Base-by-base conservation (phyloP, 2,113 vertebrate species). In the Brachirus orientalis region DNA sequence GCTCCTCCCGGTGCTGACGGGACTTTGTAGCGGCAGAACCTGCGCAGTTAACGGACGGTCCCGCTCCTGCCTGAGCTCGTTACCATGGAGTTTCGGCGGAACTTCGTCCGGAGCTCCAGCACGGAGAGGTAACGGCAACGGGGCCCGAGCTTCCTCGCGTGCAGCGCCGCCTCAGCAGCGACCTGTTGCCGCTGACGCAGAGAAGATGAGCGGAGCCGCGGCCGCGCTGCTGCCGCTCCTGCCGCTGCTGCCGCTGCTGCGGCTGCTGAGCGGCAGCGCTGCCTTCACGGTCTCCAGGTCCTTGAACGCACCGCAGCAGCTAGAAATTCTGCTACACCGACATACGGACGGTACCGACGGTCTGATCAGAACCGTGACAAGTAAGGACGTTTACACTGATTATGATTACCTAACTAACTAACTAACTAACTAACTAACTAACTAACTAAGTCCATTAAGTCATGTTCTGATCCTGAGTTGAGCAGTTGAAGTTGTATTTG, bases 141-240 rank as follows among this genome's bases (percentile, higher is more conserved):
- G 57, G 28, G 22, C 57, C 64, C 18, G 72, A 36, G 22, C 16
- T 17, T 36, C 74, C 40, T 55, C 45, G 18, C 3, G 9, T 35
- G 6, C 28, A 54, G 14, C 43, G 18, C 12, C 59, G 20, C 0
- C 40, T 1, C 1, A 16, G 58, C 56, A 37, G 63, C 66, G 1
- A 85, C 79, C 83, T 72, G 83, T 79, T 75, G 80, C 84, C 35
- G 73, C 72, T 67, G 75, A 60, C 69, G 63, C 57, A 41, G 71
- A 55, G 40, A 81, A 1, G 78, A 89, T 86, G 87, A 77, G 9
- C 53, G 59, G 64, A 51, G 73, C 56, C 8, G 36, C 75, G 13
- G 46, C 45, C 1, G 10, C 33, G 7, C 35, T 46, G 5, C 35
- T 63, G 43, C 37, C 61, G 55, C 58, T 86, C 6, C 35, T 60